Base-by-base conservation (phyloP, 2,113 vertebrate species). In the Narcine bancroftii region DNA sequence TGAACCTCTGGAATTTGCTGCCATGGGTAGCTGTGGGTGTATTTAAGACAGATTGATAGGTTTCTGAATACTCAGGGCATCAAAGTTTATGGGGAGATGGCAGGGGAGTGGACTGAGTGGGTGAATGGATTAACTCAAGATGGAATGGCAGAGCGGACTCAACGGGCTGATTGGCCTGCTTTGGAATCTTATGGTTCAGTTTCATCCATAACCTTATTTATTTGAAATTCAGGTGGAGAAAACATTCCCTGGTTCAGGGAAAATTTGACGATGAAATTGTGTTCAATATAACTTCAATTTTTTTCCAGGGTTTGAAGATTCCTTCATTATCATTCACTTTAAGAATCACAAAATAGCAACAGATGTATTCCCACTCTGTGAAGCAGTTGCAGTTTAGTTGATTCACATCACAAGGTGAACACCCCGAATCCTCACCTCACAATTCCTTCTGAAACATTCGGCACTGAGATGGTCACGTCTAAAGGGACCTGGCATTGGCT, bases 361-460 rank as follows among this genome's bases (percentile, higher is more conserved):
- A n/a, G n/a, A n/a, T n/a, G n/a, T 33, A 56, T 29, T 3, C 0
- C 29, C 19, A 9, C 3, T 26, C 29, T n/a, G 29, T 17, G 50
- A 53, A 77, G 24, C 75, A 24, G 19, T 15, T 85, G 33, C 9
- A 47, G 7, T 26, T 26, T 11, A 17, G 0, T 83, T 4, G 11
- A 83, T 6, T 9, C 79, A 11, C 21, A 83, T 53, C 50, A 56
- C 47, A 79, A 47, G 21, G 24, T 24, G 6, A 24, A 47, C 10
- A 87, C 17, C 42, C 24, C 76, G 3, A 92, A 39, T 50, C 17
- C 92, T 2, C 94, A 99, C 99, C 99, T 98, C 92, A 99, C 99
- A 0, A 98, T 99, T 92, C 99, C 99, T 94, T 99, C 99, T 0
- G 99, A 99, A 47, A 99, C 97, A 1, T 97, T 98, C 3, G 99